Evolutionary conservation across 2,797 vertebrate species (phyloP).

Genomic region (Echiichthys vipera): DNA sequence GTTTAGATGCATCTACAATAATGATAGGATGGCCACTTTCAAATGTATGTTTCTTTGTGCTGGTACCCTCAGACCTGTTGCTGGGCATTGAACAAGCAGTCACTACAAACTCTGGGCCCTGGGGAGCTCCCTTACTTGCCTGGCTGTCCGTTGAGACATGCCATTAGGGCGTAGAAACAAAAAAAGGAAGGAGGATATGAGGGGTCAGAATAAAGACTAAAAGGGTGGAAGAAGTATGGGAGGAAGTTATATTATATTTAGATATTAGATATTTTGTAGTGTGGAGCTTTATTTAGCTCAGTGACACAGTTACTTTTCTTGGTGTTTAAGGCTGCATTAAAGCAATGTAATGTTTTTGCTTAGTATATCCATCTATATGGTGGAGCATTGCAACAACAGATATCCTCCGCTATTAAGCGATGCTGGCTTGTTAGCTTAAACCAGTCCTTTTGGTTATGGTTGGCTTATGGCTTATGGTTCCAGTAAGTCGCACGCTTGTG

Average conservation of each 20-base stretch:
- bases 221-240: neutral
- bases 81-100: constrained; percentile 10
- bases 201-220: neutral
- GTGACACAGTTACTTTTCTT: neutral
- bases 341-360: neutral
- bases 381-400: constrained; percentile 9
- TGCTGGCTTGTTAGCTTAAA: neutral
- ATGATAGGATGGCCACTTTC: neutral
- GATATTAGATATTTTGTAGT: neutral
- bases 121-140: constrained; percentile 30
- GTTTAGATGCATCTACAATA: constrained; percentile 12
- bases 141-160: constrained; percentile 31
- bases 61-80: constrained; percentile 27
- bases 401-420: neutral
- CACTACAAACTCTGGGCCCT: constrained; percentile 20
- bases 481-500: neutral
- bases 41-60: constrained; percentile 2
- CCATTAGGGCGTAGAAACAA: constrained; percentile 6
- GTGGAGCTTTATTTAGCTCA: constrained; percentile 5
- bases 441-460: no score
- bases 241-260: no score
- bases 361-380: neutral
- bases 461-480: no score
- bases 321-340: neutral
- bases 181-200: neutral